These are phyloP conservation scores for Cyprinodon brontotheroides DNA, from an alignment of 2,113 vertebrate species.

Conservation along the genomic window DNA sequence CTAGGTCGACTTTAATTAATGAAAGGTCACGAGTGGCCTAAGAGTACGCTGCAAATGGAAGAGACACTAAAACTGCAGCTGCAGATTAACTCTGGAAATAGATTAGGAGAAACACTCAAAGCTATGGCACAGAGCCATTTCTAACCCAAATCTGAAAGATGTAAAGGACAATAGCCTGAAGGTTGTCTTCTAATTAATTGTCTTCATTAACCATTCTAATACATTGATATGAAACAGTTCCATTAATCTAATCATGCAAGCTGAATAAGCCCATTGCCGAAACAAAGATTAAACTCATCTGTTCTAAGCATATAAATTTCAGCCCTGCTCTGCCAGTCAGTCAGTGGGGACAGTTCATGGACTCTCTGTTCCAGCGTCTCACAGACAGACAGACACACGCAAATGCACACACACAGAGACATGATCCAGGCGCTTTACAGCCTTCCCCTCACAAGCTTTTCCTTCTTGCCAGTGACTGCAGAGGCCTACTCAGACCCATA, in stretches of 20 bases:
- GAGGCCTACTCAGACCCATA: constrained; percentile 78
- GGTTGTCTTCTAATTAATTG: constrained; percentile 82
- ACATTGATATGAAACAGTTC: constrained; percentile 81
- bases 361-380: constrained; percentile 45
- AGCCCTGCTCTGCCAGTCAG: constrained; percentile 65
- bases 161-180: constrained; percentile 81
- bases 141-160: constrained; percentile 78
- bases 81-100: constrained; percentile 74
- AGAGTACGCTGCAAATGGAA: constrained; percentile 77
- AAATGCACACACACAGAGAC: constrained; percentile 5
- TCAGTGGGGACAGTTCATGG: constrained; percentile 62
- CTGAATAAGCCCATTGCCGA: constrained; percentile 71
- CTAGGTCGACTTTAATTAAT: constrained; percentile 79
- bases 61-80: constrained; percentile 70
- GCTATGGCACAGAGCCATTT: constrained; percentile 78
- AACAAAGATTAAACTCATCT: constrained; percentile 75
- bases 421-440: constrained; percentile 30
- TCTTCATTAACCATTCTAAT: constrained; percentile 83
- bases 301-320: constrained; percentile 65
- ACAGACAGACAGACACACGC: constrained; percentile 28
- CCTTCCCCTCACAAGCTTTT: constrained; percentile 33
- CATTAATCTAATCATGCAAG: constrained; percentile 81
- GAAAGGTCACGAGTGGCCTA: constrained; percentile 84
- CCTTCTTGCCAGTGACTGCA: constrained; percentile 63
- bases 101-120: constrained; percentile 77